Evolutionary conservation across 2,797 vertebrate genomes (phyloP), one percentile per base, ranked within the genome.

Genomic region (Martes flavigula): DNA sequence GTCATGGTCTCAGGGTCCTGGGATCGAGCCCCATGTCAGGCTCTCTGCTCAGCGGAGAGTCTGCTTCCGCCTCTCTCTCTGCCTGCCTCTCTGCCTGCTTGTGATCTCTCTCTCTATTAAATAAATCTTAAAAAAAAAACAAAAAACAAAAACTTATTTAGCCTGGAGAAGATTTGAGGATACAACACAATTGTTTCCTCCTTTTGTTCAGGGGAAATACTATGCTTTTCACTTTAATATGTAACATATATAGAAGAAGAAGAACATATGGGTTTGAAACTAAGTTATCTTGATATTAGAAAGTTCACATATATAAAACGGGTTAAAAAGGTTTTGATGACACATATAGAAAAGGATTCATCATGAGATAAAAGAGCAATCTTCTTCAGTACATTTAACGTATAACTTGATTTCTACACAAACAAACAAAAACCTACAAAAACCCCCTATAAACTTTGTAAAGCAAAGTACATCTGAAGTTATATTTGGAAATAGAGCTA

Each of bases 391-490:
- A 35, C 12, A 87, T 86, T 78, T 82, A 82, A 82, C 83, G 86
- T 62, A 58, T 66, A 91, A 84, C n/a, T 94, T 66, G 56, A 75
- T 35, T 68, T 83, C 46, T 68, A 68, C 11, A 18, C 64, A 17
- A 66, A 66, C 64, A 66, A 35, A 68, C 17, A n/a, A 66, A 66
- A 35, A 20, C 66, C 91, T 87, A 35, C n/a, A 35, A 68, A 68
- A 38, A 5, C 7, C 5, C 13, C 66, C 94, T 90, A 58, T 21
- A 54, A 54, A 54, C 51, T 54, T 54, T 54, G 27, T 82, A 77
- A 92, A 94, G 87, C 27, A 98, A 85, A 84, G 94, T 94, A 43
- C 82, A 94, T 18, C 6, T 85, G 70, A 97, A 97, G 81, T 81
- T 46, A 95, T 90, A 23, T 90, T 96, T 94, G 91, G 32, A 96